These are phyloP conservation scores for Melanotus villosus DNA, from an alignment of 2,888 invertebrate species.

Conservation along the genomic window DNA sequence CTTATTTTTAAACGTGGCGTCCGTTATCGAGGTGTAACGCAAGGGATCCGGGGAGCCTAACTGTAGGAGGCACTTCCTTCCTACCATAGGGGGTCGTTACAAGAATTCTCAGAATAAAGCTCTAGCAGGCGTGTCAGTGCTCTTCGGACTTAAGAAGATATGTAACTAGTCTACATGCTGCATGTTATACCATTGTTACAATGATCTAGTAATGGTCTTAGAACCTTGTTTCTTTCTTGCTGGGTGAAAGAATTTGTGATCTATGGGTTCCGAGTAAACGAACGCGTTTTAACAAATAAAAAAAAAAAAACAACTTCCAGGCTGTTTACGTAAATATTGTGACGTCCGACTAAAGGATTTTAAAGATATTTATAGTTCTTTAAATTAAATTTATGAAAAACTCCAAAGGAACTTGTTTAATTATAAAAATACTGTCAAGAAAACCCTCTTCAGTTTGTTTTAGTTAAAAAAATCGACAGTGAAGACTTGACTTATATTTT, in stretches of 20 bases:
- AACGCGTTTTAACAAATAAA: conserved; percentile 34
- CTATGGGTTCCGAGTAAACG: conserved; percentile 40
- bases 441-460: no score
- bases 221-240: conserved; percentile 32
- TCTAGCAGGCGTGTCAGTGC: conserved; percentile 51
- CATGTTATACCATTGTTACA: conserved; percentile 51
- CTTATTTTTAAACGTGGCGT: conserved; percentile 54
- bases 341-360: no score
- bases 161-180: conserved; percentile 44
- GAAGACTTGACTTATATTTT: no score
- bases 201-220: conserved; percentile 51
- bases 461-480: no score
- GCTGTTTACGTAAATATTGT: no score
- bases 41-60: conserved; percentile 32
- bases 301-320: conserved; percentile 7
- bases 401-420: no score
- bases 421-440: no score
- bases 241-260: conserved; percentile 49
- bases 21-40: conserved; percentile 7
- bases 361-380: no score
- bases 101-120: conserved; percentile 41
- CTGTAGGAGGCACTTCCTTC: conserved; percentile 58
- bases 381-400: no score
- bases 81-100: conserved; percentile 55
- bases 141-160: conserved; percentile 40